Percentiles rank a stretch among this genome's conserved stretches.
Conservation (phyloP, 2,113 vertebrate species). For the Pitta sordida region DNA sequence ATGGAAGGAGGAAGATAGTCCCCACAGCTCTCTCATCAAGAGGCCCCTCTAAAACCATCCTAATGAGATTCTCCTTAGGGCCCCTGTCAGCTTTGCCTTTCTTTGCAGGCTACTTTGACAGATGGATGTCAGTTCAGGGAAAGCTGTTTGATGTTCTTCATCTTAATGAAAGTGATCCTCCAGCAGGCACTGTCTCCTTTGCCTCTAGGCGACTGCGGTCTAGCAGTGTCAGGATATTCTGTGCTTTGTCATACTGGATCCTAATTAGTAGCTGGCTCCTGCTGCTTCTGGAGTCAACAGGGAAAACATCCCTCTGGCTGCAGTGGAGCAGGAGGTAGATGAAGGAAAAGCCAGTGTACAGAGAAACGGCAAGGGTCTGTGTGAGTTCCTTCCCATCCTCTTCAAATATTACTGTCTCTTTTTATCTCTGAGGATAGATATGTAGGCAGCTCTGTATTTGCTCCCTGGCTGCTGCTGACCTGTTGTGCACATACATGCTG, state of each 20-base stretch:
- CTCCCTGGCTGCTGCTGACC: not conserved
- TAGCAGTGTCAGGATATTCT: slow-evolving; percentile 13
- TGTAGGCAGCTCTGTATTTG: not conserved
- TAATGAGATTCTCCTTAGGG: slow-evolving; percentile 61
- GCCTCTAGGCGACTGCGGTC: slow-evolving; percentile 23
- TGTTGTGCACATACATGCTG: not conserved
- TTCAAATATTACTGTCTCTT: not conserved
- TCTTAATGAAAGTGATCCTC: slow-evolving; percentile 60
- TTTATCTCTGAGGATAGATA: not conserved
- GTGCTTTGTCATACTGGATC: slow-evolving; percentile 50
- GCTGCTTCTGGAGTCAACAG: slow-evolving; percentile 25
- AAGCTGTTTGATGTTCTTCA: slow-evolving; percentile 39
- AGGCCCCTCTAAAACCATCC: slow-evolving; percentile 19
- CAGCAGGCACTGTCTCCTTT: slow-evolving; percentile 10
- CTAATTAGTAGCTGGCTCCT: slow-evolving; percentile 54
- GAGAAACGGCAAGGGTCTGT: not conserved
- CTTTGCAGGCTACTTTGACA: slow-evolving; percentile 55
- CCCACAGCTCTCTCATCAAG: not conserved
- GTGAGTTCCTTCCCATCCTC: not conserved
- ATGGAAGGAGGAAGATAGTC: slow-evolving; percentile 2
- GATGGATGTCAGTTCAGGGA: slow-evolving; percentile 47
- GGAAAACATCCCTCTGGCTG: slow-evolving; percentile 26
- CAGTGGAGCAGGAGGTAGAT: not conserved
- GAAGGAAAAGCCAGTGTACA: not conserved
- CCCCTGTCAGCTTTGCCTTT: slow-evolving; percentile 57